A percentile compares a stretch with the other conserved stretches of the same genome.
Conservation (phyloP, 2,888 invertebrate genomes). For the Sthenelais limicola region DNA sequence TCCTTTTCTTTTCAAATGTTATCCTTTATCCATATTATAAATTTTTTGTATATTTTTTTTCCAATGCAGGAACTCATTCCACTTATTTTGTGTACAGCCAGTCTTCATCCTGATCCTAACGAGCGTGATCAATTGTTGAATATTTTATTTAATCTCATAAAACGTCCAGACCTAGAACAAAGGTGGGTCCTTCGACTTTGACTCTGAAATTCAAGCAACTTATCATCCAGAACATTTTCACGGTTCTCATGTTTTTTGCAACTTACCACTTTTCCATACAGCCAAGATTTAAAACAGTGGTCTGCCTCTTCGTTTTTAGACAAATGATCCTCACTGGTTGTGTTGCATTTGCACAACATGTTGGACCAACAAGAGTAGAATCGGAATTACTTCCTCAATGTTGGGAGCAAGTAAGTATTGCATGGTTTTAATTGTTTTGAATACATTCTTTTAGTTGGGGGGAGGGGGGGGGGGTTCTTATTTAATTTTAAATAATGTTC, state of each 20-base stretch:
- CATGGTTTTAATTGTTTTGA: background rate
- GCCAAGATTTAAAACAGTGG: background rate
- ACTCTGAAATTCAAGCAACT: background rate
- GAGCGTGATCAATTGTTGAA: constrained; percentile 79
- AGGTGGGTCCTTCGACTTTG: constrained; percentile 66
- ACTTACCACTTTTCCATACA: background rate
- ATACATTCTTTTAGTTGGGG: background rate
- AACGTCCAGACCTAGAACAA: constrained; percentile 80
- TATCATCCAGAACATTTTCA: no score
- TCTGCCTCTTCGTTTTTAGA: constrained; percentile 56
- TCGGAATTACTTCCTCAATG: constrained; percentile 81
- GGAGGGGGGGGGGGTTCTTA: background rate
- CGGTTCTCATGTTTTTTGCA: background rate
- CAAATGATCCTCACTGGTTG: constrained; percentile 73
- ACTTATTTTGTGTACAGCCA: constrained; percentile 77
- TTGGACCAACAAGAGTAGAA: constrained; percentile 76
- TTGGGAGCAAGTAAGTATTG: constrained; percentile 77
- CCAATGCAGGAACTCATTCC: constrained; percentile 77
- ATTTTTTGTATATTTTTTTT: background rate
- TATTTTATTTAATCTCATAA: constrained; percentile 81
- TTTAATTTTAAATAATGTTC: background rate
- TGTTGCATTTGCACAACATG: constrained; percentile 73
- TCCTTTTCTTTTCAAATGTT: no score
- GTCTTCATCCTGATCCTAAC: constrained; percentile 76
- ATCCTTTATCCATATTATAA: no score